Evolutionary conservation across 2,888 invertebrate species (phyloP), one percentile per base, ranked within the genome.

Genomic region (Trichopoda pennipes): DNA sequence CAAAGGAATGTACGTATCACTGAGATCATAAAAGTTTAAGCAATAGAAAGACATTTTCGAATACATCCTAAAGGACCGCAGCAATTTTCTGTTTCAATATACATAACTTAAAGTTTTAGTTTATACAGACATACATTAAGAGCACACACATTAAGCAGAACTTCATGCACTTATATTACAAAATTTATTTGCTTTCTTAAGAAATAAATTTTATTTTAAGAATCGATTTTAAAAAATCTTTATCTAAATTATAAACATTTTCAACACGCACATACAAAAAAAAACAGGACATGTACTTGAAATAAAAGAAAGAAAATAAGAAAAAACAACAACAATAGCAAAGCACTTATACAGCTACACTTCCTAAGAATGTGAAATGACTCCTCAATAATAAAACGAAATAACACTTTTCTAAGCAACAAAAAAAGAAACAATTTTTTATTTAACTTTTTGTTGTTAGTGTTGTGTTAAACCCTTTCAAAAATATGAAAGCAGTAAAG

Each of bases 221-320:
- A 79, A 79, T 79, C 79, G 73, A 79, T 79, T 79, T 61, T 28
- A 61, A 55, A n/a, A 79, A 66, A 66, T 47, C 21, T 35, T 60
- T 16, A 55, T 79, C 61, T 38, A 79, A 79, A 68, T 64, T 73
- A 61, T 61, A 63, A 35, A 55, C 38, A 63, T 35, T 68, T 66
- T n/a, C 38, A 60, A 79, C 56, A 73, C 61, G 66, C 72, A 79
- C 47, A 17, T 49, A 49, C 17, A 1, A 49, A 17, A 49, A 17
- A 17, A 35, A 17, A 42, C 51, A 17, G 49, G 28, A 32, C 53
- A 66, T 68, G 53, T 56, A 53, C 44, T 53, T 53, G 17, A 76
- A 58, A 17, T 51, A n/a, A 42, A 68, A 64, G 21, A 28, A 51
- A 42, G 10, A 16, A 19, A 19, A 49, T 17, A 49, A 38, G 9